A percentile compares a stretch with the other conserved stretches of the same genome.
Conservation (phyloP, 2,797 vertebrate genomes). For the Onychomys leucogaster region DNA sequence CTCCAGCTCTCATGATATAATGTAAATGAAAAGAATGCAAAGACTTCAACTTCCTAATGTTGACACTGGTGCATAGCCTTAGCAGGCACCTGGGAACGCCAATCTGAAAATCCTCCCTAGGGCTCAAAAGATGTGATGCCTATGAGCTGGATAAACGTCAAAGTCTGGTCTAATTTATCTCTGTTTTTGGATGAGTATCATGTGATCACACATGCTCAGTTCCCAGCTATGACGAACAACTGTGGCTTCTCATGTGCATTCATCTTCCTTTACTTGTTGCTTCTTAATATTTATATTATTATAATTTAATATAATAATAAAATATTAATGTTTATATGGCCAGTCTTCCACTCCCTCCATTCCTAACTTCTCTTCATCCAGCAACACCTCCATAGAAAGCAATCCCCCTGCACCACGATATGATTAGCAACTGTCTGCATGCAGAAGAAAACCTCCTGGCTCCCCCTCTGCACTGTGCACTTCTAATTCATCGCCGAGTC, state of each 20-base stretch:
- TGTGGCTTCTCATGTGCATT: not conserved
- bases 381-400: not conserved
- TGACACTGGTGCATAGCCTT: not conserved
- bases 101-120: not conserved
- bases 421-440: not conserved
- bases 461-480: not conserved
- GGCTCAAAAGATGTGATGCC: not conserved
- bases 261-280: not conserved
- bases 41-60: conserved; percentile 41
- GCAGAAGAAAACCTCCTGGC: not conserved
- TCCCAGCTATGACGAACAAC: not conserved
- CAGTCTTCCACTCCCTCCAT: not conserved
- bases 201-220: not conserved
- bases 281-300: no score
- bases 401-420: not conserved
- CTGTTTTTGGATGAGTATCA: not conserved
- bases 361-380: not conserved
- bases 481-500: not conserved
- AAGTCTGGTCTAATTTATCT: not conserved
- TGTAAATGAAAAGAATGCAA: conserved; percentile 57
- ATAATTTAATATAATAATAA: no score
- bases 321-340: no score
- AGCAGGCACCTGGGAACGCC: not conserved
- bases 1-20: not conserved
- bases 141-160: not conserved